phyloP scores from a whole-genome alignment of 2,888 invertebrate genomes.

The Pseudeuparius sepicola region DNA sequence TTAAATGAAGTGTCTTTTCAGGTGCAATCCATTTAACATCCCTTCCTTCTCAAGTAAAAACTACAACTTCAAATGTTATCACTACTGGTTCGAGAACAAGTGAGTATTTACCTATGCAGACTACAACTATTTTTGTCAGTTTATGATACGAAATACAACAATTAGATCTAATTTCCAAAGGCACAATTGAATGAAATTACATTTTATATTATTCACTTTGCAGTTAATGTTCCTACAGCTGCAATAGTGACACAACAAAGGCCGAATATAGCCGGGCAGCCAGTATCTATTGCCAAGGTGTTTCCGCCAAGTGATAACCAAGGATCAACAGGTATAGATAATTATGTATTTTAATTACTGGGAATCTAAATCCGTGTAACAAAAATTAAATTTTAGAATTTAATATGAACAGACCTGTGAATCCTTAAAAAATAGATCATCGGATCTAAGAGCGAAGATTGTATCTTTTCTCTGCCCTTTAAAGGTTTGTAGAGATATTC shows the following conservation, averaged over 20 bases:
- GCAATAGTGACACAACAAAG: constrained; percentile 35
- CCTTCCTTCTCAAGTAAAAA: constrained; percentile 33
- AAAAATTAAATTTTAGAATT: no score
- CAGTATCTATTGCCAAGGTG: constrained; percentile 38
- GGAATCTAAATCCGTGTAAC: no score
- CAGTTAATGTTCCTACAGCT: constrained; percentile 32
- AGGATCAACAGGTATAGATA: constrained; percentile 24
- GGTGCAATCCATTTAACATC: constrained; percentile 38
- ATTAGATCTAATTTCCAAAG: no score
- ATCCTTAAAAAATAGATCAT: no score
- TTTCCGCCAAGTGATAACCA: constrained; percentile 33
- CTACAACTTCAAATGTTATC: constrained; percentile 22
- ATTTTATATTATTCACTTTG: constrained; percentile 16
- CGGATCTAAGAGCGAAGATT: no score
- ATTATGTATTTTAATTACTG: no score
- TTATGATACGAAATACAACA: no score
- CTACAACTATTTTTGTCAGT: not conserved
- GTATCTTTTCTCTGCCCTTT: no score
- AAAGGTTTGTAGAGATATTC: no score
- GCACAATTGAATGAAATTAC: no score
- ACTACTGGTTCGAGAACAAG: constrained; percentile 33
- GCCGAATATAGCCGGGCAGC: constrained; percentile 33
- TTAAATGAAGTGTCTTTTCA: no score
- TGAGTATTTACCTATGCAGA: constrained; percentile 27
- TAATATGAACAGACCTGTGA: no score